These are phyloP conservation scores for Rhopalosiphum nymphaeae DNA, from an alignment of 2,888 invertebrate species.

Conservation along the genomic window DNA sequence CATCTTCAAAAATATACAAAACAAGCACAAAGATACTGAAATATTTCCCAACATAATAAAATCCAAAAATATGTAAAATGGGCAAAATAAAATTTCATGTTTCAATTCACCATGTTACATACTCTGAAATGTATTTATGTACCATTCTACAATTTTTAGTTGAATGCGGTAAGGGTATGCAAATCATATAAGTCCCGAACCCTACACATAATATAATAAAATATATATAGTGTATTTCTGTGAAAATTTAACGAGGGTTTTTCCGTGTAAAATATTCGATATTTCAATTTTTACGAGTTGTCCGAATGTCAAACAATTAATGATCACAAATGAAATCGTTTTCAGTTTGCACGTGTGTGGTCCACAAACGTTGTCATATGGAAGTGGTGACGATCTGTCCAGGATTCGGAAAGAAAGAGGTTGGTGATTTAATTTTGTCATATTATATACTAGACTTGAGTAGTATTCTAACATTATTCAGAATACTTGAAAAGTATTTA, in stretches of 20 bases:
- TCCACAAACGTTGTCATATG: constrained; percentile 98
- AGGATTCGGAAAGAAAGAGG: constrained; percentile 85
- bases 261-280: background rate
- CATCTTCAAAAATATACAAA: background rate
- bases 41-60: background rate
- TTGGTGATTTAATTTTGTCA: background rate
- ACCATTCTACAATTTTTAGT: background rate
- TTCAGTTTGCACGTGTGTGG: constrained; percentile 98
- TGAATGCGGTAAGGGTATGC: background rate
- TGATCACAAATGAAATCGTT: constrained; percentile 67
- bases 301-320: background rate
- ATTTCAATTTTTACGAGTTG: background rate
- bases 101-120: background rate
- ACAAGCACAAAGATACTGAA: background rate
- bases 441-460: background rate
- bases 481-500: background rate
- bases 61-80: background rate
- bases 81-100: background rate
- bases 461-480: background rate
- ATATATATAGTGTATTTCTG: background rate
- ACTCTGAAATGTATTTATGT: background rate
- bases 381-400: constrained; percentile 99
- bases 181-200: background rate
- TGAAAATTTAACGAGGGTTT: background rate
- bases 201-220: background rate